Conservation (phyloP, 1,140 invertebrate genomes). For the Eueides isabella region DNA sequence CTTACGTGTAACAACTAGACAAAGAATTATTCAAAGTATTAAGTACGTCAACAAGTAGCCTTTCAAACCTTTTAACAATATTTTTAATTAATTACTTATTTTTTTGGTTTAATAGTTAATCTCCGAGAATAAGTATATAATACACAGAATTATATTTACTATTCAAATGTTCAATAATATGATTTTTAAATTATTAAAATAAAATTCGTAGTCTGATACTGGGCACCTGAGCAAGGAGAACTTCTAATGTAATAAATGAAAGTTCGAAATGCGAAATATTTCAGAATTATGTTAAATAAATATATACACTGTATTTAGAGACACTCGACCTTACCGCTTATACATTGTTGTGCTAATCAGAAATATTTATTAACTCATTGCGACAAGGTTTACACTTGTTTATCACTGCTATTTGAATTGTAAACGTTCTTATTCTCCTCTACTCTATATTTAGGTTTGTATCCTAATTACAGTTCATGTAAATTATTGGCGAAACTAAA, state of each 20-base stretch:
- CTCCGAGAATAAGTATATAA: no score
- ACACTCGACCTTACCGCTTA: constrained; percentile 27
- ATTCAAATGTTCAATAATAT: no score
- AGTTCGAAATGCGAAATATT: no score
- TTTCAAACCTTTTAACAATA: no score
- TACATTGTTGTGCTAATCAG: constrained; percentile 25
- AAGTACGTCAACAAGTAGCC: not conserved
- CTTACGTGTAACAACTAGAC: not conserved
- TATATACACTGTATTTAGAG: constrained; percentile 16
- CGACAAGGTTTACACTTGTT: constrained; percentile 25
- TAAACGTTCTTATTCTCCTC: constrained; percentile 14
- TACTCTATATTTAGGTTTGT: constrained; percentile 24
- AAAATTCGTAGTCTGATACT: not conserved
- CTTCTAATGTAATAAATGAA: constrained; percentile 34
- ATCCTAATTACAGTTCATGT: constrained; percentile 28
- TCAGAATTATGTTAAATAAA: constrained; percentile 33
- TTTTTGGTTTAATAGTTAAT: no score
- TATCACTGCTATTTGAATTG: constrained; percentile 29
- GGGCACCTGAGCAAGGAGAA: constrained; percentile 30
- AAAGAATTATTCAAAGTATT: not conserved
- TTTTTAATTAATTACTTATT: no score
- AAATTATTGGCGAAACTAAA: constrained; percentile 19
- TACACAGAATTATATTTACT: no score
- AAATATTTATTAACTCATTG: constrained; percentile 16
- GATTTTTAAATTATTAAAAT: no score